Evolutionary conservation across 2,797 vertebrate genomes (phyloP), one percentile per base, ranked within the genome.

Genomic region (Hypotaenidia okinawae): DNA sequence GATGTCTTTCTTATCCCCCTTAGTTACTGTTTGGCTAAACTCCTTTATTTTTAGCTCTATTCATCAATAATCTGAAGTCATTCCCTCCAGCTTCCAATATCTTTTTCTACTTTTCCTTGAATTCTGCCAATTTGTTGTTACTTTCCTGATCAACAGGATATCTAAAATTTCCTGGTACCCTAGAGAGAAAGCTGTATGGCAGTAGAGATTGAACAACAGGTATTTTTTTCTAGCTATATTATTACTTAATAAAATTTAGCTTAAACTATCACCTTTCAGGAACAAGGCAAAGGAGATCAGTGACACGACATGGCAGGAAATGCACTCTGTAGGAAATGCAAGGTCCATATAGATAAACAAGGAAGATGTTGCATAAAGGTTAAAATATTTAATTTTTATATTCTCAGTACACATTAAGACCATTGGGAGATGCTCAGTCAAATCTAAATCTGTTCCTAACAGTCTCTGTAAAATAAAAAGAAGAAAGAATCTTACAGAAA

Each of bases 1-100:
- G 0, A 9, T 55, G 6, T 45, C 9, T 17, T 10, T 54, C 22
- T 66, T 11, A 72, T 17, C 4, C 35, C 2, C 1, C 9, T 57
- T 77, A 64, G 23, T 49, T 76, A 69, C 11, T 64, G 7, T 82
- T 96, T 59, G 86, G 52, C 13, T 79, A 68, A 73, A 72, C 11
- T 75, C 5, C 62, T 75, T 59, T 57, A 35, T 24, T 75, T 96
- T 84, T 84, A 76, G 6, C 10, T 66, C 10, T 82, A 6, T 61
- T 90, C 30, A 13, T 66, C 16, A 55, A 59, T 66, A 81, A 13
- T 64, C 7, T 55, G 41, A 90, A 86, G 49, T 75, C 0, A 68
- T 72, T 75, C 9, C 1, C 22, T 66, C 17, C 16, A 76, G 25
- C 45, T 78, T 12, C 9, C 9, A 41, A 2, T 47, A 3, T 35